Evolutionary conservation across 2,113 vertebrate species (phyloP).

Genomic region (Barnardius zonarius): DNA sequence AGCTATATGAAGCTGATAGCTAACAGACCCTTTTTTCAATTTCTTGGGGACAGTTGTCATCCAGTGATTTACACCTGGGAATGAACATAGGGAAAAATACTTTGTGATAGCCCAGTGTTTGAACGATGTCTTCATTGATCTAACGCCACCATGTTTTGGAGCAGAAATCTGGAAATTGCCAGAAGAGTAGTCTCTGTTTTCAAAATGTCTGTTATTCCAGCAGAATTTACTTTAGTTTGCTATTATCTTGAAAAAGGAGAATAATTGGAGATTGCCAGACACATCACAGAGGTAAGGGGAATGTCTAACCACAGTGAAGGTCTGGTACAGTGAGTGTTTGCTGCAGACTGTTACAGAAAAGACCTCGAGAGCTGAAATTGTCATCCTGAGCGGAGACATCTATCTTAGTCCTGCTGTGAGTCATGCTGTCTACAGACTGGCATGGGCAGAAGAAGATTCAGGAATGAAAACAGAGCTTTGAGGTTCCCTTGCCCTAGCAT

Average conservation of each 20-base stretch:
- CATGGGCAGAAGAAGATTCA: neutral
- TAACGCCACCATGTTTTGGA: neutral
- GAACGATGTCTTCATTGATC: neutral
- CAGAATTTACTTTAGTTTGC: neutral
- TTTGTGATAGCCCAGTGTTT: neutral
- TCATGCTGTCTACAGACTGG: neutral
- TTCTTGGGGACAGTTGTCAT: neutral
- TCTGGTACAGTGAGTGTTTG: neutral
- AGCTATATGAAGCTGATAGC: neutral
- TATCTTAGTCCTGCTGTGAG: neutral
- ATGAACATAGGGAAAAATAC: neutral
- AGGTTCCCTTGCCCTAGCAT: neutral
- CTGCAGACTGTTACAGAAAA: neutral
- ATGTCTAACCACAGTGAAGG: neutral
- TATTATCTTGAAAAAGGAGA: neutral
- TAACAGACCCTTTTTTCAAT: neutral
- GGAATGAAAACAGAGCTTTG: neutral
- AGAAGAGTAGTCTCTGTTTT: neutral
- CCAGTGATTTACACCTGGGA: neutral
- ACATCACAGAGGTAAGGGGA: neutral
- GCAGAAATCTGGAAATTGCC: neutral
- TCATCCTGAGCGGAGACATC: neutral
- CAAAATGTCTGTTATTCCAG: neutral
- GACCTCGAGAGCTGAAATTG: accelerated
- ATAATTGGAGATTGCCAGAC: neutral